Evolutionary conservation across 2,113 vertebrate species (phyloP), one percentile per base, ranked within the genome.

Genomic region (Cathartes aura): DNA sequence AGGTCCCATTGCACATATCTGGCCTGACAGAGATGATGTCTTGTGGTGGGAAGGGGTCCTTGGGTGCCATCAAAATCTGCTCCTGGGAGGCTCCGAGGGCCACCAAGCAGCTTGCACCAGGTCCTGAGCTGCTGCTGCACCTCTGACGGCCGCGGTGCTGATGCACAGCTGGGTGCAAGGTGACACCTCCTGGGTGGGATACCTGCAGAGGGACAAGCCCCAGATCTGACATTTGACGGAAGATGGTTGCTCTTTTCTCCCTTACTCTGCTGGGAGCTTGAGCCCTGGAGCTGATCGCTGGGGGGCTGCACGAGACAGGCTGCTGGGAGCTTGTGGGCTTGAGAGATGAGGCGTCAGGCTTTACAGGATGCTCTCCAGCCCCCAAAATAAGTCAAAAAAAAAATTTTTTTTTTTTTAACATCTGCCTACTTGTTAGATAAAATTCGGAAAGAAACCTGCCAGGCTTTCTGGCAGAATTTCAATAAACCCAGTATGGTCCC

Each of bases 1-100:
- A 56, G 30, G 48, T 56, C 26, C 12, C 3, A 1, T 30, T 47
- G 20, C 17, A 17, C 3, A 0, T 42, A 26, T 36, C 2, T 1
- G 34, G 7, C 40, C 11, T 27, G 36, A 47, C 9, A 26, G n/a
- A 19, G 64, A 9, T 50, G 48, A 17, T 26, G 21, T 42, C 40
- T 76, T 17, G 9, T 42, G 53, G 19, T 40, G 68, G 52, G 68
- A 66, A 50, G 8, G 42, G 24, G 7, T 36, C 81, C 29, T 56
- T 63, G 36, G 4, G 13, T 40, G 36, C 27, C 48, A 13, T 13
- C 64, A 34, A 9, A 71, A 34, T 38, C 23, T 38, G 11, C 14
- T 40, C 42, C 15, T 16, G n/a, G 42, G 19, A 29, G 30, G 16
- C 50, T 72, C 50, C 30, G 36, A 36, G 76, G 30, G 42, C 24